Evolutionary conservation across 2,797 vertebrate genomes (phyloP).

Genomic region (Notamacropus eugenii): DNA sequence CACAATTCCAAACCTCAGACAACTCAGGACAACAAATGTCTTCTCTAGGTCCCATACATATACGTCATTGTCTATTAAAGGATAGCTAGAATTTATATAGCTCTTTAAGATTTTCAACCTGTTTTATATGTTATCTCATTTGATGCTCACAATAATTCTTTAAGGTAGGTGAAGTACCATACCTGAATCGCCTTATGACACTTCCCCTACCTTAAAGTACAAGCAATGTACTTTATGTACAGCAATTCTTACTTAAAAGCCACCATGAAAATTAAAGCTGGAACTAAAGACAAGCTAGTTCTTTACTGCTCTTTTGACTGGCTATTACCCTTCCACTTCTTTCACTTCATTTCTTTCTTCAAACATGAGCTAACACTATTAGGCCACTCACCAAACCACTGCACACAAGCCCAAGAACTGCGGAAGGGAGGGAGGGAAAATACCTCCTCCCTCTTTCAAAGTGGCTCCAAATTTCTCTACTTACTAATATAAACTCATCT

Average conservation of each 20-base stretch:
- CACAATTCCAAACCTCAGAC: neutral
- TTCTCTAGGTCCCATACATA: neutral
- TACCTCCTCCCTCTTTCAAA: neutral
- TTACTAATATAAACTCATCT: constrained; percentile 35
- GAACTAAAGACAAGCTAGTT: constrained; percentile 32
- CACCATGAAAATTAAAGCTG: constrained; percentile 46
- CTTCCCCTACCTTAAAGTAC: too few relatives aligned
- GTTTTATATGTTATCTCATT: neutral
- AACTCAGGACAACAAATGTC: neutral
- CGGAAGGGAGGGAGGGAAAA: neutral
- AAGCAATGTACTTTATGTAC: neutral
- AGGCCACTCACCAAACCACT: constrained; percentile 21
- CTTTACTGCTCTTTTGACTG: constrained; percentile 26
- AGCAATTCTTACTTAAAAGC: constrained; percentile 56
- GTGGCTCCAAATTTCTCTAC: constrained; percentile 32
- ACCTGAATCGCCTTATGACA: neutral
- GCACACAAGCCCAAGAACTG: constrained; percentile 4
- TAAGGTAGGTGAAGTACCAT: constrained; percentile 22
- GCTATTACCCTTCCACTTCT: constrained; percentile 1
- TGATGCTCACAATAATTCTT: neutral
- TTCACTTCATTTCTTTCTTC: constrained; percentile 12
- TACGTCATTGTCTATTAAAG: neutral
- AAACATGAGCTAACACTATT: constrained; percentile 3
- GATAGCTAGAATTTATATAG: neutral
- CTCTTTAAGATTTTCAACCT: neutral